Evolutionary conservation across 2,113 vertebrate genomes (phyloP).

Genomic region (Pterocles orientalis): DNA sequence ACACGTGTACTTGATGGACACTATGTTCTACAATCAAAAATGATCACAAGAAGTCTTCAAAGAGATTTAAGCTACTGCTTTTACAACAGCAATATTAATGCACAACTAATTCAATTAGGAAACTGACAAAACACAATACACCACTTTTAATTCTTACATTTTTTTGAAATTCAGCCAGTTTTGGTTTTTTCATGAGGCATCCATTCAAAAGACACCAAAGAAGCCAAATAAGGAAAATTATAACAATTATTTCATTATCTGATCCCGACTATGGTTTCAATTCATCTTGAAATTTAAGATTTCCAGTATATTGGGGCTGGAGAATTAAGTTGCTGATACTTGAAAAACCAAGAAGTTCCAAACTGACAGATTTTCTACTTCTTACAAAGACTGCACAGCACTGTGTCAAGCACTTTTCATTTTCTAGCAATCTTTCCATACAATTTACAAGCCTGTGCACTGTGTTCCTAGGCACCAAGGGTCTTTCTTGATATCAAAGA

Average conservation of each 20-base stretch:
- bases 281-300: not conserved
- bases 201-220: not conserved
- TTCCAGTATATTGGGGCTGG: not conserved
- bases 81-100: not conserved
- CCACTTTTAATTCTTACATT: not conserved
- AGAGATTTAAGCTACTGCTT: not conserved
- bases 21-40: not conserved
- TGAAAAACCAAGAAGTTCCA: not conserved
- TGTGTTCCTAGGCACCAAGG: not conserved
- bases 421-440: not conserved
- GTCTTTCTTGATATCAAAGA: not conserved
- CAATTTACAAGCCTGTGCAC: not conserved
- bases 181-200: not conserved
- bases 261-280: not conserved
- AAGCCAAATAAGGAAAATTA: not conserved
- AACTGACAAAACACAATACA: not conserved
- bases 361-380: not conserved
- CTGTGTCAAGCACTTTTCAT: not conserved
- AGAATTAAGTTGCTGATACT: not conserved
- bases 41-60: not conserved
- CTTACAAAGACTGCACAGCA: not conserved
- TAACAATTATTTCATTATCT: not conserved
- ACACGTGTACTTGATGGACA: not conserved
- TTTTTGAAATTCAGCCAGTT: not conserved
- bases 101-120: not conserved